Conservation (phyloP, 1,140 invertebrate species). For the Heliothis subflexa region DNA sequence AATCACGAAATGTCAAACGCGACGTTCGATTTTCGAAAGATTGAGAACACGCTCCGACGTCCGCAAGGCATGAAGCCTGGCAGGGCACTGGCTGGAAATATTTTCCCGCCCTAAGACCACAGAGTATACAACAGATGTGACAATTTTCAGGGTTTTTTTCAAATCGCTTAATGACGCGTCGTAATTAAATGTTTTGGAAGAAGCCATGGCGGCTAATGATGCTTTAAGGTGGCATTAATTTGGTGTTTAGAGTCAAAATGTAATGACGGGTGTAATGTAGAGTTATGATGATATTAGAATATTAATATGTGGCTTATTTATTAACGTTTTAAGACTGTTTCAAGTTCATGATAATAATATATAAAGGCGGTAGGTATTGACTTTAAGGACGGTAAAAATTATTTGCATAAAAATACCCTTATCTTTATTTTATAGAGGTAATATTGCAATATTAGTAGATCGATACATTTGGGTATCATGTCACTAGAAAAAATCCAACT, state of each 20-base stretch:
- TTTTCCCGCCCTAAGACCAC: conserved; percentile 72
- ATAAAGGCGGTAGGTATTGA: no score
- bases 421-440: no score
- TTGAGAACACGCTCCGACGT: conserved; percentile 61
- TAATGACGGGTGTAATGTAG: conserved; percentile 13
- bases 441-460: no score
- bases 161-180: conserved; percentile 34
- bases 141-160: conserved; percentile 27
- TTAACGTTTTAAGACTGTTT: no score
- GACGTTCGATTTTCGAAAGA: conserved; percentile 60
- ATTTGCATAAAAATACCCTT: no score
- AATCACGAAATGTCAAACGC: conserved; percentile 53
- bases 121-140: conserved; percentile 57
- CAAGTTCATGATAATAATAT: no score
- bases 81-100: conserved; percentile 70
- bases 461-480: no score
- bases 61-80: conserved; percentile 65
- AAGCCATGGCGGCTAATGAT: conserved; percentile 39
- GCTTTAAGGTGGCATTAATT: conserved; percentile 34
- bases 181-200: conserved; percentile 44
- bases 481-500: no score
- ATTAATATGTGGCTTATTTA: no score
- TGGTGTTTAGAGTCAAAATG: conserved; percentile 31
- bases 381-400: no score
- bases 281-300: conserved; percentile 18